These are phyloP conservation scores for Chelonia mydas DNA, from an alignment of 2,797 vertebrate species.

Conservation along the genomic window DNA sequence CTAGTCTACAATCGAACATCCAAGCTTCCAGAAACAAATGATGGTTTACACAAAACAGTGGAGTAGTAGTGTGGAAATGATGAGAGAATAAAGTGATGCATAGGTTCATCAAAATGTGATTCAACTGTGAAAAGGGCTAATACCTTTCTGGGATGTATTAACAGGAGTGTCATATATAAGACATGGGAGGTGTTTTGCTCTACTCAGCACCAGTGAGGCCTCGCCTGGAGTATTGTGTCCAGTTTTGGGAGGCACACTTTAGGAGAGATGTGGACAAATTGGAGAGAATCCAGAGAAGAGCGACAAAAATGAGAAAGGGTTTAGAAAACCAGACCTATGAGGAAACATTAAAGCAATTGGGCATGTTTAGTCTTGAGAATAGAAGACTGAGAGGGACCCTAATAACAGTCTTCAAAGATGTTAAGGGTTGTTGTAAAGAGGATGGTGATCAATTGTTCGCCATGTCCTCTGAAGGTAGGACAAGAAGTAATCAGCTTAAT, in stretches of 20 bases:
- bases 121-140: neutral
- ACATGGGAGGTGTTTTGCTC: too few species aligned
- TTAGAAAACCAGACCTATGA: neutral
- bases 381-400: neutral
- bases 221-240: neutral
- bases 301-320: neutral
- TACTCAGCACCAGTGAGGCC: neutral
- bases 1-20: neutral
- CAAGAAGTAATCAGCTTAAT: neutral
- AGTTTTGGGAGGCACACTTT: neutral
- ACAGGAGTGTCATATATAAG: neutral
- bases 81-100: neutral
- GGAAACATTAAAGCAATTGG: neutral
- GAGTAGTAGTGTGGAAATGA: neutral
- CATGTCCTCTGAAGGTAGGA: neutral
- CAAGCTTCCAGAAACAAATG: neutral
- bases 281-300: neutral
- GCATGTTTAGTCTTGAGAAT: neutral
- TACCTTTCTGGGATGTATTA: neutral
- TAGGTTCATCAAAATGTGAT: neutral
- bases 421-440: neutral
- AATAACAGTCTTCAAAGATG: neutral
- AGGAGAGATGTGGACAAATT: neutral
- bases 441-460: neutral
- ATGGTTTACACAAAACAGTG: slow-evolving; percentile 1